These are phyloP conservation scores for Drosophila seguyi DNA, from an alignment of 1,140 invertebrate genomes.

Conservation along the genomic window DNA sequence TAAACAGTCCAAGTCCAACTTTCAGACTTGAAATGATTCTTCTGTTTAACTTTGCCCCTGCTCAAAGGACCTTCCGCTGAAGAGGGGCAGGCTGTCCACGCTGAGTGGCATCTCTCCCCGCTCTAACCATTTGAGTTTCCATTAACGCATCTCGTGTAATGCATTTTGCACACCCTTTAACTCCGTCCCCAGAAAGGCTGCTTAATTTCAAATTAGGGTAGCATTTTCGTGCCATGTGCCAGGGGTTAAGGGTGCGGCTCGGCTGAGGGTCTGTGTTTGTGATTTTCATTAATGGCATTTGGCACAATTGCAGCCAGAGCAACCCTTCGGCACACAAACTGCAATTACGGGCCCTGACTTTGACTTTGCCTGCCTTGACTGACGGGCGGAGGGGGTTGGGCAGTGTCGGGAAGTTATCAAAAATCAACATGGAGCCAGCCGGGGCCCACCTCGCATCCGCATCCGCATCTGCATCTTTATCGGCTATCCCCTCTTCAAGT, in stretches of 20 bases:
- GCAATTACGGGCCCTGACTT: constrained; percentile 72
- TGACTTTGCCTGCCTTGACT: constrained; percentile 42
- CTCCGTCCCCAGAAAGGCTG: constrained; percentile 30
- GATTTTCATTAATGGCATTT: constrained; percentile 82
- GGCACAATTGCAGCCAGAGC: constrained; percentile 61
- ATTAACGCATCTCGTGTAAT: constrained; percentile 56
- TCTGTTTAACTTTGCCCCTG: constrained; percentile 40
- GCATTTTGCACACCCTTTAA: constrained; percentile 47
- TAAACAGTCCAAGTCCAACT: constrained; percentile 37
- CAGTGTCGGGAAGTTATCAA: constrained; percentile 42
- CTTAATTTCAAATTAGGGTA: constrained; percentile 80
- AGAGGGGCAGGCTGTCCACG: constrained; percentile 15
- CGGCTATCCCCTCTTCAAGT: constrained; percentile 66
- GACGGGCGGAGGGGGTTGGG: background rate
- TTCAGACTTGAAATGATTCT: constrained; percentile 50
- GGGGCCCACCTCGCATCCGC: background rate
- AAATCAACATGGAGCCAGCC: constrained; percentile 37
- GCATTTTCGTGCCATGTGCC: constrained; percentile 68
- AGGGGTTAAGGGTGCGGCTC: constrained; percentile 14
- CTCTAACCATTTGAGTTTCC: constrained; percentile 28
- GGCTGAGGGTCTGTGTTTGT: constrained; percentile 56
- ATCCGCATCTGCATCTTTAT: constrained; percentile 31
- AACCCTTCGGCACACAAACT: constrained; percentile 64
- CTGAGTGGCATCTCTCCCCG: constrained; percentile 1
- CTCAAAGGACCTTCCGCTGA: background rate